phyloP scores from a whole-genome alignment of 2,888 invertebrate genomes.

The Melanotus villosus region DNA sequence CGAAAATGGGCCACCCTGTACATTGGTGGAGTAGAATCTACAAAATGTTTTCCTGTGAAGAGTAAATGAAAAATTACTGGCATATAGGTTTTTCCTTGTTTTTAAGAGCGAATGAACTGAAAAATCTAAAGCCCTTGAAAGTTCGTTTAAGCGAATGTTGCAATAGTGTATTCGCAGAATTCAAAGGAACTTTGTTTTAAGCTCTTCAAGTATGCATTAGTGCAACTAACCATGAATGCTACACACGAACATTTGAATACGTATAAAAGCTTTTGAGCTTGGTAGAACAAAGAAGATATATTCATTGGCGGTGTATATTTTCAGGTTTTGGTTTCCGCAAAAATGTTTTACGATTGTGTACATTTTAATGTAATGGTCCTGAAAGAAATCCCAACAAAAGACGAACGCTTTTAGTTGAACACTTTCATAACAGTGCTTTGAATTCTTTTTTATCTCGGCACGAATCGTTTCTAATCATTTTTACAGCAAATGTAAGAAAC shows the following conservation, averaged over 20 bases:
- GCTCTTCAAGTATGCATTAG: conserved; percentile 41
- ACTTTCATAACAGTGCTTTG: too few species aligned
- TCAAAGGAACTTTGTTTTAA: conserved; percentile 41
- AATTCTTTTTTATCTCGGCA: too few species aligned
- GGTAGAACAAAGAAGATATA: conserved; percentile 24
- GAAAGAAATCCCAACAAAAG: too few species aligned
- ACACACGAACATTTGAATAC: conserved; percentile 40
- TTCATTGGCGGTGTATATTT: conserved; percentile 14
- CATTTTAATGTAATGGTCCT: neutral
- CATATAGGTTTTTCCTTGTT: too few species aligned
- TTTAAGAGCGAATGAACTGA: neutral
- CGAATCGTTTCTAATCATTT: too few species aligned
- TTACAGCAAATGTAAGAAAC: too few species aligned
- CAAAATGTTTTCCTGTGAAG: too few species aligned
- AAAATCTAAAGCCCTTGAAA: neutral
- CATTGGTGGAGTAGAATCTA: too few species aligned
- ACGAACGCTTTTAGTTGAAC: too few species aligned
- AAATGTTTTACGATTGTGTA: neutral
- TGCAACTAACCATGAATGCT: conserved; percentile 42
- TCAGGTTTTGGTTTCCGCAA: conserved; percentile 21
- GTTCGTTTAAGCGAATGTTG: neutral
- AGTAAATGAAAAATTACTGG: too few species aligned
- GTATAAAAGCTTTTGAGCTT: conserved; percentile 44
- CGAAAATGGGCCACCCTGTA: too few species aligned
- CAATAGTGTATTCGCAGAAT: neutral